Base-by-base conservation (phyloP, 1,140 invertebrate species). In the Drosophila punjabiensis region DNA sequence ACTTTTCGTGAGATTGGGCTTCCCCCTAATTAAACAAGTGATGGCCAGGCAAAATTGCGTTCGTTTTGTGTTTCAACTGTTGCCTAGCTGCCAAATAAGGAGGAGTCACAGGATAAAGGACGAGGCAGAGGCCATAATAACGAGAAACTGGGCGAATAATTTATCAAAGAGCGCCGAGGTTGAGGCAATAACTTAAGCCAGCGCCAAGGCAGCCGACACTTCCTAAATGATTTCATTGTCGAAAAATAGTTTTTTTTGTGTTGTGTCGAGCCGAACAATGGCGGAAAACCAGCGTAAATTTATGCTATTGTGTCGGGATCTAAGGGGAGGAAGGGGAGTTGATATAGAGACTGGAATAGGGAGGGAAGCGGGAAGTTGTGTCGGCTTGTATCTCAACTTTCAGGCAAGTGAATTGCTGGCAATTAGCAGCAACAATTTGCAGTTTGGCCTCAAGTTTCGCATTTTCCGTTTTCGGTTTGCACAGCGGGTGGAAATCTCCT, bases 361-460 rank as follows among this genome's bases (percentile, higher is more conserved):
- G 18, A 16, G 28, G 24, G 5, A 28, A 35, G 39, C 11, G 24
- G 18, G 18, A 8, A 30, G 3, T 14, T 52, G 67, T 39, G 55
- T 61, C 11, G 68, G 68, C 50, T 68, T 39, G 64, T 60, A 74
- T 52, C 68, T 80, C 50, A 58, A 63, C 60, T 74, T 77, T 74
- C 48, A 71, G 78, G 65, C 52, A 69, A 89, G 55, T 79, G 82
- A 90, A 89, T 89, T 82, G 87, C 56, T 61, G 76, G 82, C 86
- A 90, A 90, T 90, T 90, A 90, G 86, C 80, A 74, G 76, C 82
- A 86, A 82, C 79, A 90, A 90, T 90, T 90, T 86, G 86, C 82
- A 82, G 86, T 90, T 90, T 86, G 68, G 82, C 76, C 79, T 86
- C 74, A 86, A 90, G 87, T 90, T 82, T 76, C 53, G 45, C 59